phyloP scores from a whole-genome alignment of 2,113 vertebrate genomes.

The Clarias batrachus region DNA sequence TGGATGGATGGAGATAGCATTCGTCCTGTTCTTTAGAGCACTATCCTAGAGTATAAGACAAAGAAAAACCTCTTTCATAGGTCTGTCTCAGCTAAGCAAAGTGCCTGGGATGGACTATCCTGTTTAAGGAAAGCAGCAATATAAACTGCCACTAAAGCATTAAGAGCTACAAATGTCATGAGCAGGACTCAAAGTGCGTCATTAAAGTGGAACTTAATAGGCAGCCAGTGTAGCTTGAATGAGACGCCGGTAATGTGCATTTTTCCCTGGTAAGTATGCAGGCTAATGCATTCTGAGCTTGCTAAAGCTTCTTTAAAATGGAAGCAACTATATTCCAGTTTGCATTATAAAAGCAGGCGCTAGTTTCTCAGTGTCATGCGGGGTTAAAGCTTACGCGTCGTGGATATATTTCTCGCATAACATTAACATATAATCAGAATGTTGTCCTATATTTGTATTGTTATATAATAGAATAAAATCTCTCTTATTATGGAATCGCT shows the following conservation, averaged over 20 bases:
- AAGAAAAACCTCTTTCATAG: not conserved
- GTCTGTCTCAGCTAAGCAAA: not conserved
- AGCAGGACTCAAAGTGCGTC: not conserved
- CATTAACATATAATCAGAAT: not conserved
- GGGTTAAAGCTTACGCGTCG: not conserved
- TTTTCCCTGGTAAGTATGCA: not conserved
- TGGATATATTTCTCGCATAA: not conserved
- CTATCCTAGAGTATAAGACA: not conserved
- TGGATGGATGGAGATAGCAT: not conserved
- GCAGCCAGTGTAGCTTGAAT: slow-evolving; percentile 2
- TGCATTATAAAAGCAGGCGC: not conserved
- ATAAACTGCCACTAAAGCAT: not conserved
- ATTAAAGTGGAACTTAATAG: not conserved
- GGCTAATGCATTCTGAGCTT: not conserved
- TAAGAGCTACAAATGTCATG: not conserved
- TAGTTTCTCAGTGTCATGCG: not conserved
- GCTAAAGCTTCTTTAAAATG: not conserved
- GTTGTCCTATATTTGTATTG: not conserved
- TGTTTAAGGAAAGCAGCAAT: not conserved
- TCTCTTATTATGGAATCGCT: not conserved
- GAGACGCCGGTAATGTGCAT: not conserved
- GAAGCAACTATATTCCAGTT: not conserved
- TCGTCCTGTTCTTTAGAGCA: not conserved
- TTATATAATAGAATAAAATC: slow-evolving; percentile 6
- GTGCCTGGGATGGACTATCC: not conserved